Percentiles rank a stretch among this genome's conserved stretches.
phyloP scores from a whole-genome alignment of 2,113 vertebrate genomes.

The Setophaga kirtlandii region DNA sequence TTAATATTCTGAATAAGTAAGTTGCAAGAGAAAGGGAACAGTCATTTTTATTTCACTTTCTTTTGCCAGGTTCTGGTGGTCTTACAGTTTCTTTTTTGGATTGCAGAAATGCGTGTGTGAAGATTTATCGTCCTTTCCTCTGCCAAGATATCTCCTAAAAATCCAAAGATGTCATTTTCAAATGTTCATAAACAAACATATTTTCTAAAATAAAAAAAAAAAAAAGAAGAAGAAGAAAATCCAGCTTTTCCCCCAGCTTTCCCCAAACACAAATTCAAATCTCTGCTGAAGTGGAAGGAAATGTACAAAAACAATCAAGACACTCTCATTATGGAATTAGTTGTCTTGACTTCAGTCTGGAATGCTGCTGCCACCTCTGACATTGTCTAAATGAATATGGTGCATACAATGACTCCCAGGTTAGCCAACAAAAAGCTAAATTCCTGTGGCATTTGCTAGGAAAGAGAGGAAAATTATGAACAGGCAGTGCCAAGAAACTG shows the following conservation, averaged over 20 bases:
- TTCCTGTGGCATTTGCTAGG: background rate
- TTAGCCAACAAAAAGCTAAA: background rate
- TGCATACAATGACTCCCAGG: background rate
- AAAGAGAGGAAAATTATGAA: background rate
- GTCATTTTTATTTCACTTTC: conserved; percentile 16
- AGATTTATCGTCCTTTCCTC: background rate
- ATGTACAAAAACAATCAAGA: background rate
- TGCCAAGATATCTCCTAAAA: conserved; percentile 3
- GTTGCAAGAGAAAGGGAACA: background rate
- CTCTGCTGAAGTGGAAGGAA: background rate
- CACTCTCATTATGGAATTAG: background rate
- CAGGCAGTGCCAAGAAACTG: background rate
- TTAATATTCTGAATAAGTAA: conserved; percentile 23
- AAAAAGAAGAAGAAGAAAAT: background rate
- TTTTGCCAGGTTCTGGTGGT: conserved; percentile 32
- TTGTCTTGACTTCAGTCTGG: background rate
- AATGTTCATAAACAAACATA: background rate
- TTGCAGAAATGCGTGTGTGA: background rate
- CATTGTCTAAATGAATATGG: background rate
- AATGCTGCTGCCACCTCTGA: background rate
- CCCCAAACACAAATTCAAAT: background rate
- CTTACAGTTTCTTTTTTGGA: background rate
- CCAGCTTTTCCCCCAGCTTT: background rate
- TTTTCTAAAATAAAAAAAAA: background rate
- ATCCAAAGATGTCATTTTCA: background rate